Percentiles rank a stretch among this genome's conserved stretches.
Conservation (phyloP, 2,888 invertebrate species). For the Rugalucina vietnamica region DNA sequence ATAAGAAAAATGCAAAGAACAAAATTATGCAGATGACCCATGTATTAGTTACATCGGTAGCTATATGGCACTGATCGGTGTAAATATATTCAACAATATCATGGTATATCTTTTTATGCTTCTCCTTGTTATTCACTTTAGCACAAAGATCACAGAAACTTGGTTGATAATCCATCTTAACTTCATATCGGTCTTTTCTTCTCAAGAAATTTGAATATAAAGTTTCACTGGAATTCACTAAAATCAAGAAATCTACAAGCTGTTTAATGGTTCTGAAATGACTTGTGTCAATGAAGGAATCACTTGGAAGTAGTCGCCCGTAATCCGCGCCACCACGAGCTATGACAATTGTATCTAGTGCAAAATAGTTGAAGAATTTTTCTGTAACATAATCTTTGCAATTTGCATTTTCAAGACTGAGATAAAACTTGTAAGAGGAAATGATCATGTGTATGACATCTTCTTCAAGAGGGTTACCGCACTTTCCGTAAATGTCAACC, state of each 20-base stretch:
- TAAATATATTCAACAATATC: conserved; percentile 11
- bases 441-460: background rate
- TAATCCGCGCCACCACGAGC: conserved; percentile 38
- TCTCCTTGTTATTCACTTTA: conserved; percentile 23
- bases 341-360: conserved; percentile 15
- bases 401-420: conserved; percentile 12
- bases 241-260: conserved; percentile 2
- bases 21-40: background rate
- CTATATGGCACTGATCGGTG: conserved; percentile 12
- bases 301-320: conserved; percentile 13
- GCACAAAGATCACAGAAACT: conserved; percentile 23
- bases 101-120: conserved; percentile 2
- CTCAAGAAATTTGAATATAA: conserved; percentile 22
- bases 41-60: conserved; percentile 7
- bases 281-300: conserved; percentile 23
- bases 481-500: conserved; percentile 65
- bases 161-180: background rate
- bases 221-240: conserved; percentile 30
- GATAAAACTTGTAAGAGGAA: conserved; percentile 4
- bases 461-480: conserved; percentile 41
- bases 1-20: background rate
- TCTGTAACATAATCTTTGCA: conserved; percentile 16
- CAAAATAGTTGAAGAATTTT: conserved; percentile 11
- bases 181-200: background rate
- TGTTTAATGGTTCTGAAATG: background rate